Percentiles rank a stretch among this genome's conserved stretches.
phyloP scores from a whole-genome alignment of 2,113 vertebrate genomes.

The Crocuta crocuta region DNA sequence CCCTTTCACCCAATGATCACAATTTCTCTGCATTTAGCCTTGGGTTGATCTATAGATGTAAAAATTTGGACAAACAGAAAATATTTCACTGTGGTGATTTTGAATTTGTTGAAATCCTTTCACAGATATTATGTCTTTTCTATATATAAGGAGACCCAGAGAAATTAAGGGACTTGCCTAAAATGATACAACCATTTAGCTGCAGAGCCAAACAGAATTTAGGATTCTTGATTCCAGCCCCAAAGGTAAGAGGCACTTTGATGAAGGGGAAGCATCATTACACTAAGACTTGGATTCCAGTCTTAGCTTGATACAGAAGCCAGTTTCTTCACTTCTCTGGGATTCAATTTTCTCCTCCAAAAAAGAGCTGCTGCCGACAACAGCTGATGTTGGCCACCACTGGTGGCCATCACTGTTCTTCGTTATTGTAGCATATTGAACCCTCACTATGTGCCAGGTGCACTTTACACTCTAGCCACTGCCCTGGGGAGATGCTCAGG shows the following conservation, averaged over 20 bases:
- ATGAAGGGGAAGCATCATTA: not conserved
- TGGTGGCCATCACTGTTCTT: not conserved
- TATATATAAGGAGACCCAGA: conserved; percentile 1
- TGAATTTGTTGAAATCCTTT: conserved; percentile 48
- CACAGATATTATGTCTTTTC: not conserved
- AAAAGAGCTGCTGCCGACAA: not conserved
- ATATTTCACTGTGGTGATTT: not conserved
- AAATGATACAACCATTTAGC: not conserved
- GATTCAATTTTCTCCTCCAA: not conserved
- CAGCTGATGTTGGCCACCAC: too few relatives aligned
- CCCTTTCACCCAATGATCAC: not conserved
- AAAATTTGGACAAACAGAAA: conserved; percentile 42
- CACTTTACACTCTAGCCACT: not conserved
- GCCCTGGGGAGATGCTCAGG: not conserved
- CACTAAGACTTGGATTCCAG: not conserved
- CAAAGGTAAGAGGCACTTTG: not conserved
- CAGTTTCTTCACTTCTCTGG: not conserved
- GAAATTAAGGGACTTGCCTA: conserved; percentile 34
- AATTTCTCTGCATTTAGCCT: conserved; percentile 11
- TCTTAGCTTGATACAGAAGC: not conserved
- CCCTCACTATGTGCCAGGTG: not conserved
- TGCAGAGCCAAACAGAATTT: not conserved
- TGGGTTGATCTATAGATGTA: not conserved
- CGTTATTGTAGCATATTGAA: not conserved
- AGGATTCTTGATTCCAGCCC: not conserved